These are phyloP conservation scores for Halichoerus grypus DNA, from an alignment of 2,113 vertebrate species.

Conservation along the genomic window DNA sequence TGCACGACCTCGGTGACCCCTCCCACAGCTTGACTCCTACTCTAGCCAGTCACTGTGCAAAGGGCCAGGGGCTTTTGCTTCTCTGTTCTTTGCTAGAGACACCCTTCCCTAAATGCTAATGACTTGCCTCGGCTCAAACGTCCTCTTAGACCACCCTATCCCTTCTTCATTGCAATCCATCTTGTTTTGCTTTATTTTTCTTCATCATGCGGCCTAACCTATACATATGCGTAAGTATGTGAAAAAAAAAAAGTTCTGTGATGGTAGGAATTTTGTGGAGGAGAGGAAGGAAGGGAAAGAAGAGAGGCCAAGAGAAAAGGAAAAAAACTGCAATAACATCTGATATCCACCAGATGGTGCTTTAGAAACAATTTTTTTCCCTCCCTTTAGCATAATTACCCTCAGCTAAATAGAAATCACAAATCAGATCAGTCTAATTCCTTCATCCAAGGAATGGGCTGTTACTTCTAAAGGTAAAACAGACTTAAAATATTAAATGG, in stretches of 20 bases:
- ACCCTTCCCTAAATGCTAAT: not conserved
- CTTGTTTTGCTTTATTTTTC: not conserved
- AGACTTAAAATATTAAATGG: constrained; percentile 13
- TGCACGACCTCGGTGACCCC: not conserved
- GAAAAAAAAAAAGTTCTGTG: not conserved
- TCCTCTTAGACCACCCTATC: not conserved
- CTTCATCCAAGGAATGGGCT: not conserved
- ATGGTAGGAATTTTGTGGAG: not conserved
- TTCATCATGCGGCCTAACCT: not conserved
- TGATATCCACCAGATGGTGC: constrained; percentile 64
- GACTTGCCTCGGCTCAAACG: not conserved
- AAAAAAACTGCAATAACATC: not conserved
- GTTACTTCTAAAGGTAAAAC: constrained; percentile 19
- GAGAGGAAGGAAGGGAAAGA: not conserved
- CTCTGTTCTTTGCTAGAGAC: not conserved
- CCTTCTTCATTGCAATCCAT: not conserved
- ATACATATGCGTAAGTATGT: not conserved
- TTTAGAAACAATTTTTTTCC: not conserved
- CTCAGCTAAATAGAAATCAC: not conserved
- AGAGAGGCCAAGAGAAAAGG: not conserved
- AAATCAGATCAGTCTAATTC: not conserved
- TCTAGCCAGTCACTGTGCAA: not conserved
- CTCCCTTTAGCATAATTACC: not conserved
- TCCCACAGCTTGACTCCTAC: not conserved
- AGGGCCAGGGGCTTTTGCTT: not conserved